Conservation (phyloP, 2,888 invertebrate genomes). For the Clivina fossor region DNA sequence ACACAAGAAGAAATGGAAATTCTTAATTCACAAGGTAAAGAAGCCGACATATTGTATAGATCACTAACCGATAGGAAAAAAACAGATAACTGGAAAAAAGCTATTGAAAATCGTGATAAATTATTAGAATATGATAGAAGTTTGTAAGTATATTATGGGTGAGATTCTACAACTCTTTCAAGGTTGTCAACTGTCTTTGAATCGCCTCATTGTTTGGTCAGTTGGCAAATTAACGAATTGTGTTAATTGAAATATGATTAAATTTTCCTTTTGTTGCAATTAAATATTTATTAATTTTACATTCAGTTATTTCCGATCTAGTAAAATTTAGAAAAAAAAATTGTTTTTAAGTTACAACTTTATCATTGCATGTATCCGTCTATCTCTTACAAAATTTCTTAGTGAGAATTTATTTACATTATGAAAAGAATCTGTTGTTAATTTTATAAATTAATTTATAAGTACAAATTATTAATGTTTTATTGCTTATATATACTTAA, state of each 20-base stretch:
- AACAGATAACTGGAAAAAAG: slow-evolving; percentile 66
- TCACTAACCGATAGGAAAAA: slow-evolving; percentile 63
- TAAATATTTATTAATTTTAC: too few species aligned
- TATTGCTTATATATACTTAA: too few species aligned
- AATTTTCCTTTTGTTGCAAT: not conserved
- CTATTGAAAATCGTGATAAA: slow-evolving; percentile 75
- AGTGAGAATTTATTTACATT: too few species aligned
- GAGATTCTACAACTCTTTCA: not conserved
- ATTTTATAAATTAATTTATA: too few species aligned
- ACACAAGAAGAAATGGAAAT: slow-evolving; percentile 71
- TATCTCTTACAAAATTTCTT: too few species aligned
- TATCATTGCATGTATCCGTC: too few species aligned
- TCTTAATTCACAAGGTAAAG: slow-evolving; percentile 66
- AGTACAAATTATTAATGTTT: too few species aligned
- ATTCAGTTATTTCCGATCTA: too few species aligned
- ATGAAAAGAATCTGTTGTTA: too few species aligned
- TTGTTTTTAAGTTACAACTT: too few species aligned
- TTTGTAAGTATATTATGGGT: slow-evolving; percentile 61
- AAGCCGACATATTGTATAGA: slow-evolving; percentile 67
- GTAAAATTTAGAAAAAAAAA: too few species aligned
- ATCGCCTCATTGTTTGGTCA: not conserved
- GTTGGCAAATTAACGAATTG: not conserved
- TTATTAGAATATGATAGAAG: slow-evolving; percentile 83
- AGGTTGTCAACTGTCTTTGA: too few species aligned
- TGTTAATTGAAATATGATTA: not conserved